phyloP scores from a whole-genome alignment of 2,797 vertebrate genomes.

The Chrysocyon brachyurus region DNA sequence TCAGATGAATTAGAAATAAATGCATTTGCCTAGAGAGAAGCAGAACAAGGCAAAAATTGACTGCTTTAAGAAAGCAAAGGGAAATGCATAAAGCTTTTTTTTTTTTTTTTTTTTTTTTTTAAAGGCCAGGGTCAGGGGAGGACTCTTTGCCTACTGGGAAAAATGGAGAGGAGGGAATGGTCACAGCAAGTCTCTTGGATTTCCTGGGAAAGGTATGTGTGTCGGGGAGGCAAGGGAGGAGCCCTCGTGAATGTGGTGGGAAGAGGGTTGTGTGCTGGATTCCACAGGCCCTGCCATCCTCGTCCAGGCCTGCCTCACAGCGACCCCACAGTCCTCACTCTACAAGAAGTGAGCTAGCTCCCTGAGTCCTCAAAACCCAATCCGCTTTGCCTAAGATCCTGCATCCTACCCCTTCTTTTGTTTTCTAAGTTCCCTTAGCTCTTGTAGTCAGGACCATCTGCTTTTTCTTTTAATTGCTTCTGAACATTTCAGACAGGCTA shows the following conservation, averaged over 20 bases:
- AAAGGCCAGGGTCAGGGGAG: background rate
- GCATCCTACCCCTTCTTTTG: background rate
- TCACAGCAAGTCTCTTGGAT: background rate
- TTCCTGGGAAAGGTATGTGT: background rate
- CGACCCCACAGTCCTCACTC: background rate
- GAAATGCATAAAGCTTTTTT: conserved; percentile 14
- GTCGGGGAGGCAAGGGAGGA: too few relatives aligned
- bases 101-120: background rate
- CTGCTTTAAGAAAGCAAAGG: conserved; percentile 39
- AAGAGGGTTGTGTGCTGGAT: background rate
- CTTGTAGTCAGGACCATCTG: background rate
- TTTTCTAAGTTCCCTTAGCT: background rate
- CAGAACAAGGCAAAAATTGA: conserved; percentile 19
- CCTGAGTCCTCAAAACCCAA: background rate
- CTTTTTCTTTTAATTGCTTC: conserved; percentile 18
- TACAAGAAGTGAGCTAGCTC: background rate
- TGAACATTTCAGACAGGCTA: background rate
- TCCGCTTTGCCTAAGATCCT: background rate
- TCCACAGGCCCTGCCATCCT: background rate
- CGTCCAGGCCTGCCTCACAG: background rate
- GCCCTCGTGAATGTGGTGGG: rapidly evolving
- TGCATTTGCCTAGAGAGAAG: conserved; percentile 15
- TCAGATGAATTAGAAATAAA: conserved; percentile 47
- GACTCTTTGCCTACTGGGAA: background rate
- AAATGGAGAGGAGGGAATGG: background rate